Base-by-base conservation (phyloP, 2,888 invertebrate species). In the Timema cristinae region DNA sequence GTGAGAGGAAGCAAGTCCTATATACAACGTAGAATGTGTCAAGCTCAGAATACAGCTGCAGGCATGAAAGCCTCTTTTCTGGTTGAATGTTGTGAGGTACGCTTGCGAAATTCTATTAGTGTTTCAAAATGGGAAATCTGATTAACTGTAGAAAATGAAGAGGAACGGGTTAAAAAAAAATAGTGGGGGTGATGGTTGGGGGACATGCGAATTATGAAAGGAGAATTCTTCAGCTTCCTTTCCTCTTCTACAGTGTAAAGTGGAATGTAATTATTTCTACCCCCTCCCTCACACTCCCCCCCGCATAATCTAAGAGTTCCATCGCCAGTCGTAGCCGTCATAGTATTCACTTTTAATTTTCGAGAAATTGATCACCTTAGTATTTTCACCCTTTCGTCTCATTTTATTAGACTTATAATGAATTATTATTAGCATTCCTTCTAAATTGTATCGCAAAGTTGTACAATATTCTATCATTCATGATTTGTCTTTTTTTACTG, bases 81-180 rank as follows among this genome's bases (percentile, higher is more conserved):
- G 63, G 47, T 48, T 63, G 63, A 63, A 63, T 47, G 63, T 63
- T 63, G n/a, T 48, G 63, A 47, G 32, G 32, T 32, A 32, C 32
- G 32, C 63, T 32, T 16, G 70, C 52, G 67, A 71, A 72, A 72
- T 72, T 52, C 66, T 72, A 72, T 72, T 72, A 72, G 51, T 69
- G 66, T 69, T 69, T 69, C 68, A 69, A 78, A 78, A 79, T 63
- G 47, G 77, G 77, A 80, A 79, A 79, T 79, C 79, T 79, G 79
- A 80, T 79, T 79, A 79, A 79, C 77, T 76, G 75, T 77, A 77
- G 76, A 78, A 78, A 78, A 77, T 78, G 77, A 79, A 63, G 63
- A 61, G 47, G 47, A 48, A 6, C 10, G 7, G 32, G 63, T 32
- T 32, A 32, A 32, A 32, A 32, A 32, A 32, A 32, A 32, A 32